A percentile compares a stretch with the other conserved stretches of the same genome.
Conservation (phyloP, 2,797 vertebrate genomes). For the Mionectes olivaceus region DNA sequence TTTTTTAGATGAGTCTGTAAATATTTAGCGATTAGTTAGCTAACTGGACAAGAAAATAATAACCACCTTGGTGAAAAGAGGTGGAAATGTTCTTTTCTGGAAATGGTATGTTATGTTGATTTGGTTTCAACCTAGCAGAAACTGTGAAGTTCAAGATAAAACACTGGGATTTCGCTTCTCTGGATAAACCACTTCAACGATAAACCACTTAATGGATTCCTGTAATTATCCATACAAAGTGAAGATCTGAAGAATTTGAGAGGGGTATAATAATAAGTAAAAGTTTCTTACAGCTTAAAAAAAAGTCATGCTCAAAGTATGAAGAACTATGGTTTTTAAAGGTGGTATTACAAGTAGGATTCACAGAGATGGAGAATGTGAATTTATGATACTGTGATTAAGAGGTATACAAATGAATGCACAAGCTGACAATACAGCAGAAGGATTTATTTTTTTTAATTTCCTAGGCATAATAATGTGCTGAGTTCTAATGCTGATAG, state of each 20-base stretch:
- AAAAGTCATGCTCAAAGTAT: neutral
- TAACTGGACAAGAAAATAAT: neutral
- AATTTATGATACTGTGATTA: neutral
- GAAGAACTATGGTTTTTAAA: neutral
- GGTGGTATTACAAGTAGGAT: neutral
- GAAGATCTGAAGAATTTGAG: neutral
- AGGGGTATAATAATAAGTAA: neutral
- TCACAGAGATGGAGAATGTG: neutral
- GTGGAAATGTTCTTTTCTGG: neutral
- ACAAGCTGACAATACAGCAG: neutral
- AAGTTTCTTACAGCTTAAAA: neutral
- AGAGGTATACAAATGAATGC: neutral
- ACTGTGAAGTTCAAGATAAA: neutral
- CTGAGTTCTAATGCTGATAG: neutral
- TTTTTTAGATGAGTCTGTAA: neutral
- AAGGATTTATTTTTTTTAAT: neutral
- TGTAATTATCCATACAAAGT: neutral
- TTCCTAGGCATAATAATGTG: neutral
- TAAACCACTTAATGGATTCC: neutral
- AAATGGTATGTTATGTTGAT: neutral
- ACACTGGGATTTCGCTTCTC: neutral
- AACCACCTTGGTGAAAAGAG: neutral
- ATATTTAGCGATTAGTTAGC: neutral
- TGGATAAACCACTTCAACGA: neutral
- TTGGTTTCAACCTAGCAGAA: neutral